Percentiles rank a stretch among this genome's conserved stretches.
Evolutionary conservation across 35 echinoderm and acorn worm genomes (phyloP).

Genomic region (Ptychodera flava): DNA sequence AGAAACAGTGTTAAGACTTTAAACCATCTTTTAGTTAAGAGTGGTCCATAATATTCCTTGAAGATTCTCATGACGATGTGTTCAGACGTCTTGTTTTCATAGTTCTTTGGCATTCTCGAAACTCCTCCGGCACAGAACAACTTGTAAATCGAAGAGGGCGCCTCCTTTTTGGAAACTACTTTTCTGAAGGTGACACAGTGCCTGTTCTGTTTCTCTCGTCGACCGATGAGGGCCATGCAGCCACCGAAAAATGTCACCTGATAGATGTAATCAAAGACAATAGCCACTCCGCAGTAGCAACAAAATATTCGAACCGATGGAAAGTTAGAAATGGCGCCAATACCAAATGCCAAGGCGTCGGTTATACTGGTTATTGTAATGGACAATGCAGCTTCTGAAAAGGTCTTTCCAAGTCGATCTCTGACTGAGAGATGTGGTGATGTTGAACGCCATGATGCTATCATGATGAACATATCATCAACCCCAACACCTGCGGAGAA

Average conservation of each 20-base stretch:
- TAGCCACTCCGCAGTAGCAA: not conserved
- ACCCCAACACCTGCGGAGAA: slow-evolving; percentile 60
- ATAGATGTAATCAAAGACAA: not conserved
- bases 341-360: not conserved
- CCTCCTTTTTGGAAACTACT: not conserved
- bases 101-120: not conserved
- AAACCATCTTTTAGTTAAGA: not conserved
- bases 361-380: not conserved
- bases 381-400: not conserved
- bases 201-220: not conserved
- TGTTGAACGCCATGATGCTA: slow-evolving; percentile 70
- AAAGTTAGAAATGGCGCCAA: not conserved
- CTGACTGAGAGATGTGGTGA: not conserved
- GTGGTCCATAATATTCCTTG: not conserved
- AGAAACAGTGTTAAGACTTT: not conserved
- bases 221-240: not conserved
- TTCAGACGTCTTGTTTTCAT: not conserved
- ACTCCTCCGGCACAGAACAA: slow-evolving; percentile 59
- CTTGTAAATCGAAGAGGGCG: not conserved
- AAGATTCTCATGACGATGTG: not conserved
- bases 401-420: not conserved
- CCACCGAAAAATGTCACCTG: not conserved
- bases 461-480: slow-evolving; percentile 82
- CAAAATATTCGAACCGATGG: not conserved
- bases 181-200: not conserved